Conservation (phyloP, 2,113 vertebrate genomes). For the Uria aalge region DNA sequence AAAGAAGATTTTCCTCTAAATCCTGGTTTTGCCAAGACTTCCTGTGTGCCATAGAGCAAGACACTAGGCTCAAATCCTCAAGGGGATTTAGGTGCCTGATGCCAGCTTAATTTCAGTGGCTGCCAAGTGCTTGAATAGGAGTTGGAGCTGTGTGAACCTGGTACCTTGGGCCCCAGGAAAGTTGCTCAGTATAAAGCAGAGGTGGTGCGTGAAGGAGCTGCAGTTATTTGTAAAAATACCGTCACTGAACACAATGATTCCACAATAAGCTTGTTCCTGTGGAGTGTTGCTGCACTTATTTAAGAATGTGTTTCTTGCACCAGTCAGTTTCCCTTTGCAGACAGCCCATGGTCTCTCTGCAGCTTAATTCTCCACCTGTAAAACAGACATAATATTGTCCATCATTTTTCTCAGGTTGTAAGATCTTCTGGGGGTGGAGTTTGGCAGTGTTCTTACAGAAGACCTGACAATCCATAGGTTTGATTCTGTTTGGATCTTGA, state of each 20-base stretch:
- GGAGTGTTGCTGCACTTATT: background rate
- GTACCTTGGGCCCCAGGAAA: background rate
- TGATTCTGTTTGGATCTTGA: background rate
- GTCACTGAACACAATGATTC: background rate
- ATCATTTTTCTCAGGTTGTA: background rate
- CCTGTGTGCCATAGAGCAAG: background rate
- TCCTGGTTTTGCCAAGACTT: background rate
- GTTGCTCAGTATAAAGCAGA: background rate
- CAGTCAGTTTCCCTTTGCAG: background rate
- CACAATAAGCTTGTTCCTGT: background rate
- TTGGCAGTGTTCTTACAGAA: background rate
- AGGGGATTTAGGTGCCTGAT: background rate
- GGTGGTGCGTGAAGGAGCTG: background rate
- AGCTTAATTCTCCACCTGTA: background rate
- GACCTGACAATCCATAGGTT: background rate
- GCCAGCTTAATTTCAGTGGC: background rate
- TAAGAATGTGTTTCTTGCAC: background rate
- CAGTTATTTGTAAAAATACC: background rate
- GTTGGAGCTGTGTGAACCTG: background rate
- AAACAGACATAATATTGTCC: background rate
- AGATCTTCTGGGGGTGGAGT: background rate
- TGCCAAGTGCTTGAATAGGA: background rate
- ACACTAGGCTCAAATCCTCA: background rate
- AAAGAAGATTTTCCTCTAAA: conserved; percentile 11
- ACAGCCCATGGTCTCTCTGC: background rate